Evolutionary conservation across 1,140 invertebrate species (phyloP).

Genomic region (Drosophila aff.): DNA sequence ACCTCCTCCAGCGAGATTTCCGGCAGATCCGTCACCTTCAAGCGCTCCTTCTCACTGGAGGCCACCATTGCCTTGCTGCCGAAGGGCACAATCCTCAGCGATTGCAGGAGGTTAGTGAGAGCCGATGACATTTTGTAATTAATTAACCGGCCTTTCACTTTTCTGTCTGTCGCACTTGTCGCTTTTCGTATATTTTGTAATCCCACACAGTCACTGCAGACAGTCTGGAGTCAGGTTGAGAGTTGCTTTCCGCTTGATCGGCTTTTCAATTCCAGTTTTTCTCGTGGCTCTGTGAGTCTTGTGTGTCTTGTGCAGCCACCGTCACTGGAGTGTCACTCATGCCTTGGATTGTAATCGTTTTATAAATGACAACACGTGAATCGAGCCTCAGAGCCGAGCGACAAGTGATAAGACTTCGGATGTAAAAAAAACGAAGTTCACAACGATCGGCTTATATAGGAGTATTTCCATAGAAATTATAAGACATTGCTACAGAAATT

Average conservation of each 20-base stretch:
- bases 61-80: conserved; percentile 41
- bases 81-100: conserved; percentile 66
- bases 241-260: conserved; percentile 36
- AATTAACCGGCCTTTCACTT: conserved; percentile 65
- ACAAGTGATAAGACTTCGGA: conserved; percentile 54
- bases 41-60: conserved; percentile 41
- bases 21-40: conserved; percentile 47
- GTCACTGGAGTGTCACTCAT: conserved; percentile 63
- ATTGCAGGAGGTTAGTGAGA: conserved; percentile 70
- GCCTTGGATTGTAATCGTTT: conserved; percentile 61
- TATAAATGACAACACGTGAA: conserved; percentile 78
- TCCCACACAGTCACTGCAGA: conserved; percentile 35
- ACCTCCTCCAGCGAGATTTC: conserved; percentile 88
- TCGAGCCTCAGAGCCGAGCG: conserved; percentile 12
- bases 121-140: conserved; percentile 64
- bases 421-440: conserved; percentile 17
- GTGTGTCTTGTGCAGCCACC: conserved; percentile 43
- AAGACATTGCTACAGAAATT: neutral
- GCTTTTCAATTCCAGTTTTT: conserved; percentile 48
- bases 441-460: neutral
- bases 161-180: conserved; percentile 23
- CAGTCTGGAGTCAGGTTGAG: conserved; percentile 29
- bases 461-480: neutral
- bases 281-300: conserved; percentile 8
- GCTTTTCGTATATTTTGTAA: conserved; percentile 14